These are phyloP conservation scores for Trichoplax adhaerens DNA, from an alignment of 37 sponge, comb jelly and placozoan species.

Conservation along the genomic window DNA sequence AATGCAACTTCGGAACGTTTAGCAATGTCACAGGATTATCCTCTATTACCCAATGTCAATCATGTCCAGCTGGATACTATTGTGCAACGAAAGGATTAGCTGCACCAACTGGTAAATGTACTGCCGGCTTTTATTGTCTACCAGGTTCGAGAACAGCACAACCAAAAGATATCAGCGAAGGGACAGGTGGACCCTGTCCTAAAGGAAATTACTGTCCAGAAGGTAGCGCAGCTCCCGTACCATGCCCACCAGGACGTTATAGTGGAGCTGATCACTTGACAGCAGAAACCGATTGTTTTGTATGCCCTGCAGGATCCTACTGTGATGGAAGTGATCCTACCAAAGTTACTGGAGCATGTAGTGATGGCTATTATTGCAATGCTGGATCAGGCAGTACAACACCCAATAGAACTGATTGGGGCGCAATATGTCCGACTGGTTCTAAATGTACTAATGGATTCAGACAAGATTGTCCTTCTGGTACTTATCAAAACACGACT, in stretches of 20 bases:
- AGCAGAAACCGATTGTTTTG: too few species aligned
- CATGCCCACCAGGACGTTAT: slow-evolving; percentile 26
- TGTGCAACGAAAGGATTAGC: slow-evolving; percentile 8
- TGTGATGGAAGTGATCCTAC: slow-evolving; percentile 6
- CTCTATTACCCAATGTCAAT: slow-evolving; percentile 5
- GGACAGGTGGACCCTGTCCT: slow-evolving; percentile 2
- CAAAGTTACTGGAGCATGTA: slow-evolving; percentile 8
- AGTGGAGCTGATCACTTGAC: neutral
- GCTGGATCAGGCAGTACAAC: slow-evolving; percentile 10
- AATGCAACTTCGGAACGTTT: slow-evolving; percentile 15
- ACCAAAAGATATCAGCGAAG: neutral
- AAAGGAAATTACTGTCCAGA: slow-evolving; percentile 20
- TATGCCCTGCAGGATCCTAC: slow-evolving; percentile 11
- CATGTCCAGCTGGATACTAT: slow-evolving; percentile 20
- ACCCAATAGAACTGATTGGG: neutral
- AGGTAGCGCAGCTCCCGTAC: slow-evolving; percentile 4
- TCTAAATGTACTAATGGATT: slow-evolving; percentile 2
- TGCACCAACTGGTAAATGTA: slow-evolving; percentile 15
- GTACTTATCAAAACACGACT: slow-evolving; percentile 4
- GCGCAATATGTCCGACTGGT: neutral
- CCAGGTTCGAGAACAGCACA: neutral
- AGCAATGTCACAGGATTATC: neutral
- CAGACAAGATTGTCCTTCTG: slow-evolving; percentile 7
- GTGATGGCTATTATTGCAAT: slow-evolving; percentile 22
- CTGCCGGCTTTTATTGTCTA: slow-evolving; percentile 24